A percentile compares a stretch with the other conserved stretches of the same genome.
These are phyloP conservation scores for Solea senegalensis DNA, from an alignment of 2,113 vertebrate species.

Conservation along the genomic window DNA sequence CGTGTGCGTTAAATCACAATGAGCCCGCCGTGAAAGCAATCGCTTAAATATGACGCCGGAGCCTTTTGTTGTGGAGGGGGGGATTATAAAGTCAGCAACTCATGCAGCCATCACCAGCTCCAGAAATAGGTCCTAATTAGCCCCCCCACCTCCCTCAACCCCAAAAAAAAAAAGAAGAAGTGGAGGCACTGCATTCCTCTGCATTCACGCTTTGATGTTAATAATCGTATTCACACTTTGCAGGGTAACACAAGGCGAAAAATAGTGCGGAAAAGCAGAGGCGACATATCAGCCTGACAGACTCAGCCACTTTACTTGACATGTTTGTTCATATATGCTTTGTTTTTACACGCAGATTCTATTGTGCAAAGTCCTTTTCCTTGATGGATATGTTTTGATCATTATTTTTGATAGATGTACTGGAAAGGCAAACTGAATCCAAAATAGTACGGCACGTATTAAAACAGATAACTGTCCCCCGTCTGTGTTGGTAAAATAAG, in stretches of 20 bases:
- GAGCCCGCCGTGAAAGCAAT: conserved; percentile 72
- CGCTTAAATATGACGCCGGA: conserved; percentile 75
- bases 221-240: conserved; percentile 71
- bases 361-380: too few species aligned
- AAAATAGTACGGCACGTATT: too few species aligned
- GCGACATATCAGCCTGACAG: too few species aligned
- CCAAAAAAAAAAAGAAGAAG: conserved; percentile 20
- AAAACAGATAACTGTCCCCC: too few species aligned
- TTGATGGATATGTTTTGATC: too few species aligned
- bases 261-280: conserved; percentile 15
- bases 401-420: too few species aligned
- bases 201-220: conserved; percentile 73
- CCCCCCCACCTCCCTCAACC: background rate
- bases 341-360: too few species aligned
- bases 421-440: too few species aligned
- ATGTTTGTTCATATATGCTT: too few species aligned
- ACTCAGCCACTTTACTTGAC: too few species aligned
- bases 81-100: conserved; percentile 76
- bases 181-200: conserved; percentile 34
- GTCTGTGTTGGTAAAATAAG: too few species aligned
- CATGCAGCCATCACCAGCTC: conserved; percentile 42
- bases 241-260: conserved; percentile 33
- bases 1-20: conserved; percentile 78
- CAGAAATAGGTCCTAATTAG: conserved; percentile 70
- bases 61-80: conserved; percentile 54